Percentiles rank a stretch among this genome's conserved stretches.
These are phyloP conservation scores for Calameuta filiformis DNA, from an alignment of 2,888 invertebrate genomes.

Conservation along the genomic window DNA sequence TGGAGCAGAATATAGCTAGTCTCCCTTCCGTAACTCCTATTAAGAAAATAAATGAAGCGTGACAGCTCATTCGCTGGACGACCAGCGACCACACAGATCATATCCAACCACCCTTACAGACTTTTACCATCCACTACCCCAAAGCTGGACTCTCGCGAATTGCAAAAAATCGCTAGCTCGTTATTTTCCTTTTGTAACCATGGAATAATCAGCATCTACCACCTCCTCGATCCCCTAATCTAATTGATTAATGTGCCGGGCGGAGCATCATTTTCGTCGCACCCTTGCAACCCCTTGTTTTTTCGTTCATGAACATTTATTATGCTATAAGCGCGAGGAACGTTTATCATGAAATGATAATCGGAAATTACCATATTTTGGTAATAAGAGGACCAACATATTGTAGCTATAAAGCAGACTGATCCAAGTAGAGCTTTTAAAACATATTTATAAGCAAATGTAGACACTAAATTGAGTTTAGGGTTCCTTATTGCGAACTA, in stretches of 20 bases:
- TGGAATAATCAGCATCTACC: conserved; percentile 4
- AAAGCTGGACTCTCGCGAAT: no score
- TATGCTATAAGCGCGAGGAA: background rate
- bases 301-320: background rate
- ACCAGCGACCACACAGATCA: conserved; percentile 11
- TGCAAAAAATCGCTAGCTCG: conserved; percentile 4
- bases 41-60: conserved; percentile 16
- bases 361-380: no score
- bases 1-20: background rate
- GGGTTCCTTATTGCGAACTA: no score
- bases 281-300: background rate
- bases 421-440: no score
- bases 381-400: no score
- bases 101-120: background rate
- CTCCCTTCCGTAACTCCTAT: conserved; percentile 10
- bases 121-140: no score
- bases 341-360: no score
- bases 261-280: background rate
- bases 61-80: conserved; percentile 16
- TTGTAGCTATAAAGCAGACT: no score
- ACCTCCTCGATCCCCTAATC: background rate
- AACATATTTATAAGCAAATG: no score
- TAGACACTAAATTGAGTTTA: no score
- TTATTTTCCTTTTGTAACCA: background rate
- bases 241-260: background rate